phyloP scores from a whole-genome alignment of 2,797 vertebrate genomes.

The Sebastes iracundus region DNA sequence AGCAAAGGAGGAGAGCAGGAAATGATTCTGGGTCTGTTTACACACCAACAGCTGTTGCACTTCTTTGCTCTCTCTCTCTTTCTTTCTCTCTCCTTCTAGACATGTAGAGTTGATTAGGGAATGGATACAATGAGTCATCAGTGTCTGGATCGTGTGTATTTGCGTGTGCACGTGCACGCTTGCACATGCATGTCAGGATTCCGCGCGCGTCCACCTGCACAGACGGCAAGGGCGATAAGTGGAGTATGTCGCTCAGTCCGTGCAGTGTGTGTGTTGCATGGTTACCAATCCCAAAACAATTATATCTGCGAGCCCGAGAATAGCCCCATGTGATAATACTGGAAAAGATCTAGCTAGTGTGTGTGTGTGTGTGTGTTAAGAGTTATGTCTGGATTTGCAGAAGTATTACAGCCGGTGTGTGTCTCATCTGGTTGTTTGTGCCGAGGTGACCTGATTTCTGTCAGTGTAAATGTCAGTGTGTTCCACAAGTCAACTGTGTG shows the following conservation, averaged over 20 bases:
- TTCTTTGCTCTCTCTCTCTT: slow-evolving; percentile 33
- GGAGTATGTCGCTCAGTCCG: slow-evolving; percentile 5
- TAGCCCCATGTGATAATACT: slow-evolving; percentile 42
- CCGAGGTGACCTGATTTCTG: slow-evolving; percentile 50
- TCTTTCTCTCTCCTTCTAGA: slow-evolving; percentile 36
- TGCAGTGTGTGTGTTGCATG: slow-evolving; percentile 23
- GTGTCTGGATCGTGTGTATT: slow-evolving; percentile 62
- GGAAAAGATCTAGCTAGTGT: background rate
- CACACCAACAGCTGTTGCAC: slow-evolving; percentile 77
- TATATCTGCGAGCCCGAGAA: slow-evolving; percentile 40
- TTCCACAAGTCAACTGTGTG: slow-evolving; percentile 4
- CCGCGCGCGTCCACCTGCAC: background rate
- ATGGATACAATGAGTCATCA: slow-evolving; percentile 76
- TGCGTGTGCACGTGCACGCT: slow-evolving; percentile 34
- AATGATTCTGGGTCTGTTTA: slow-evolving; percentile 69
- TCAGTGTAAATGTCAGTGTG: slow-evolving; percentile 54
- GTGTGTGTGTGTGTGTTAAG: background rate
- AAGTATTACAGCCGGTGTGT: background rate
- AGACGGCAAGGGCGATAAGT: slow-evolving; percentile 1
- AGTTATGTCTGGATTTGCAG: slow-evolving; percentile 13
- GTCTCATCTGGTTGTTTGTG: slow-evolving; percentile 21
- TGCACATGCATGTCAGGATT: slow-evolving; percentile 24
- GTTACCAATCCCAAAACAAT: slow-evolving; percentile 53
- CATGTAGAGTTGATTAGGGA: slow-evolving; percentile 69
- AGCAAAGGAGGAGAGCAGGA: slow-evolving; percentile 46